Evolutionary conservation across 2,113 vertebrate genomes (phyloP).

Genomic region (Sterrhoptilus dennistouni): DNA sequence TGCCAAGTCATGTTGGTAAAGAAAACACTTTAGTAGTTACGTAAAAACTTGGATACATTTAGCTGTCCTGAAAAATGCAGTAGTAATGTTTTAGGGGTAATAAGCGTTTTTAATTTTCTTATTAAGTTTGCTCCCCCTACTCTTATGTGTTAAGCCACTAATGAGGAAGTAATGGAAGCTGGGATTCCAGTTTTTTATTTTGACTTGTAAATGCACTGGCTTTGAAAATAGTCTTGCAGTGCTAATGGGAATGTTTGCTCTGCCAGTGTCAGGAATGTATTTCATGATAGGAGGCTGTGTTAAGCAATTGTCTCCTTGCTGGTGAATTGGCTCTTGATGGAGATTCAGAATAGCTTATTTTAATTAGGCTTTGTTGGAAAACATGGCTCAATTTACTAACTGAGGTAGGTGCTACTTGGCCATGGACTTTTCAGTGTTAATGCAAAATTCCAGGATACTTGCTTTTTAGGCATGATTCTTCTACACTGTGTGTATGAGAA

Average conservation of each 20-base stretch:
- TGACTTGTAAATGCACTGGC: neutral
- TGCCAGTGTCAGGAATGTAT: neutral
- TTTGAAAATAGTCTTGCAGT: neutral
- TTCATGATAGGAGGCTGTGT: neutral
- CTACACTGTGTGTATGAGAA: neutral
- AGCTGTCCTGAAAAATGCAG: neutral
- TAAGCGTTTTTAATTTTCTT: neutral
- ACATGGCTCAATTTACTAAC: slow-evolving; percentile 6
- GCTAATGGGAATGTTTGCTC: neutral
- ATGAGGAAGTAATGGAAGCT: neutral
- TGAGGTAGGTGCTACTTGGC: slow-evolving; percentile 23
- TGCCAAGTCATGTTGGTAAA: neutral
- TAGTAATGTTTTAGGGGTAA: neutral
- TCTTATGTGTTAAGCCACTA: neutral
- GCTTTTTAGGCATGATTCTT: neutral
- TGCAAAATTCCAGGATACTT: neutral
- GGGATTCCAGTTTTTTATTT: neutral
- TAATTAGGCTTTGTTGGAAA: slow-evolving; percentile 61
- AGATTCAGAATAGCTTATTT: slow-evolving; percentile 38
- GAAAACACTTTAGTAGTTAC: neutral
- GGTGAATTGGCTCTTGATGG: slow-evolving; percentile 19
- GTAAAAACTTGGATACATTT: neutral
- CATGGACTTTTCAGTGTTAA: neutral
- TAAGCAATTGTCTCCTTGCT: slow-evolving; percentile 23
- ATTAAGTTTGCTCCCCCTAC: neutral